A percentile compares a stretch with the other conserved stretches of the same genome.
phyloP scores from a whole-genome alignment of 2,888 invertebrate species.

The Drosophila recens region DNA sequence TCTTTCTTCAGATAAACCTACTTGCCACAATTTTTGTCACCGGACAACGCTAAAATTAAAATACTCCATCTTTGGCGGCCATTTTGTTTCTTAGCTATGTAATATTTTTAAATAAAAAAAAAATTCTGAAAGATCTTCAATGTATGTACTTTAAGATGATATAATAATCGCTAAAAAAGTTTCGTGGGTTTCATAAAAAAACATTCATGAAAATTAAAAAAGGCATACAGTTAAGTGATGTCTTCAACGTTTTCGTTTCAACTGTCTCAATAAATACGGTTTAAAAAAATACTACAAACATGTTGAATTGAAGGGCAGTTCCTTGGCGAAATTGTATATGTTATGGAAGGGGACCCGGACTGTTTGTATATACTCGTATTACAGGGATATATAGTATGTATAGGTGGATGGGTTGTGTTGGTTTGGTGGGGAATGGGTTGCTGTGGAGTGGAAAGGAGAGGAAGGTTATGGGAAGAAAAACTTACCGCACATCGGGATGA shows the following conservation, averaged over 20 bases:
- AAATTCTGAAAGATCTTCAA: no score
- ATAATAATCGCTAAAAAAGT: no score
- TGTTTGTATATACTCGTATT: slow-evolving; percentile 4
- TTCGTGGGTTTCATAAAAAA: no score
- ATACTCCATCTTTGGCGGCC: no score
- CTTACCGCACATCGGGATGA: slow-evolving; percentile 96
- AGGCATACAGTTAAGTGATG: background rate
- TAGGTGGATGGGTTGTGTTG: background rate
- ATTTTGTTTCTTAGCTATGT: no score
- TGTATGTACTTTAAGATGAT: no score
- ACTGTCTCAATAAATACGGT: background rate
- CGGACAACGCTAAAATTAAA: no score
- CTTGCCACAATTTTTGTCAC: no score
- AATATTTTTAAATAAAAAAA: no score
- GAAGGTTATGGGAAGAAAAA: slow-evolving; percentile 28
- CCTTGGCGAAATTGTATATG: background rate
- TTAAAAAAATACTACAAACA: background rate
- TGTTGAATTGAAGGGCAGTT: background rate
- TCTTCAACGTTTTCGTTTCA: background rate
- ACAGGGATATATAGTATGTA: no score
- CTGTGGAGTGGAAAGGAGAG: background rate
- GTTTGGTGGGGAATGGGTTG: background rate
- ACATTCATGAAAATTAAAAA: no score
- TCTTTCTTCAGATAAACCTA: no score
- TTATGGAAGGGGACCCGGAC: background rate